Evolutionary conservation across 2,113 vertebrate genomes (phyloP), one percentile per base, ranked within the genome.

Genomic region (Abramis brama): DNA sequence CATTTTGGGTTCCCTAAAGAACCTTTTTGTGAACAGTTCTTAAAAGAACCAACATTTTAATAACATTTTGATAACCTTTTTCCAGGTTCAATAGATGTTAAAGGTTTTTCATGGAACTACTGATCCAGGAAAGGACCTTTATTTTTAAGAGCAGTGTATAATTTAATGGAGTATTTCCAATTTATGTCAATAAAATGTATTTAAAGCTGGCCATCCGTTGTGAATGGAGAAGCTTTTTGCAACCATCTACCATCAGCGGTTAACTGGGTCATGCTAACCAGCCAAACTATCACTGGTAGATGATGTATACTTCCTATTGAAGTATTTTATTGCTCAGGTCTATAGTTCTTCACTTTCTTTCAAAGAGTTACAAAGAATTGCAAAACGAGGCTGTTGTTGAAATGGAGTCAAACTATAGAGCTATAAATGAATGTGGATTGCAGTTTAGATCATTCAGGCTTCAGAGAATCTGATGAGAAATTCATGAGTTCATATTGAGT

Each of bases 121-220:
- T 55, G 52, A 50, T 50, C 17, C 52, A 55, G 52, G 6, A 21
- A 21, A 21, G 0, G 7, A 55, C 17, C 52, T 2, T 55, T 55
- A 55, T 55, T 15, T 50, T 50, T 50, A 50, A 52, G 15, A 52
- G 50, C 13, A 52, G 15, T 52, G 43, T 10, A 10, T 43, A 9
- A 10, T 43, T 17, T 17, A 52, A 52, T 52, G 55, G 6, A 57
- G 21, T 57, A 7, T 23, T 70, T 23, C 33, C 19, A 70, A 9
- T 70, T 70, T 68, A 68, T 70, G 17, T 15, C 12, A 13, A 60
- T 39, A 36, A 47, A 39, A 89, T 92, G 91, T 92, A 86, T 85
- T 89, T 71, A 9, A 23, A 11, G 7, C 11, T 39, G 19, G 17
- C 19, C 17, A 10, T 10, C 66, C 36, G 1, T 36, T 33, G 17